These are phyloP conservation scores for Cotesia vestalis DNA, from an alignment of 1,140 invertebrate genomes.

Conservation along the genomic window DNA sequence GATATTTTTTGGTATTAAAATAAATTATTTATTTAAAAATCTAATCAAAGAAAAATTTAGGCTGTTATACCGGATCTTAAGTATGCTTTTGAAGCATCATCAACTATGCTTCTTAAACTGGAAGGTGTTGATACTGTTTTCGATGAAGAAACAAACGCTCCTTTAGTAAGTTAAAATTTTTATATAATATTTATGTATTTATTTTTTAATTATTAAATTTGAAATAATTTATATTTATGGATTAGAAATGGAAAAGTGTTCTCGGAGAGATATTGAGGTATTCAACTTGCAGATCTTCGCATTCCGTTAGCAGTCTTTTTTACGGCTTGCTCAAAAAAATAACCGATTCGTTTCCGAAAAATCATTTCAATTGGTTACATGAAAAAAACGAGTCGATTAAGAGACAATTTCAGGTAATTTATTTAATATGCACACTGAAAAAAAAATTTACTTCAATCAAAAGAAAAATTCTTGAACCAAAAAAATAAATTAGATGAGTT, in stretches of 20 bases:
- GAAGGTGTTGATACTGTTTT: constrained; percentile 70
- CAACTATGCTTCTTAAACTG: constrained; percentile 68
- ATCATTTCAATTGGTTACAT: constrained; percentile 63
- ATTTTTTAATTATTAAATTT: background rate
- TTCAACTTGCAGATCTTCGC: constrained; percentile 68
- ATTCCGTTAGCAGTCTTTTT: constrained; percentile 66
- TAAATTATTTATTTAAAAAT: background rate
- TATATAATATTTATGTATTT: constrained; percentile 16
- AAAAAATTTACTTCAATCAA: background rate
- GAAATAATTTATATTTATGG: constrained; percentile 5
- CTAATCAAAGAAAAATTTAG: constrained; percentile 46
- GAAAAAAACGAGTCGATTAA: constrained; percentile 68
- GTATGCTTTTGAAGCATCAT: constrained; percentile 70
- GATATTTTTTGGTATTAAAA: background rate
- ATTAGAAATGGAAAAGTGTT: constrained; percentile 66
- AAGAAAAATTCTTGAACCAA: background rate
- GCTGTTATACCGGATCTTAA: constrained; percentile 70
- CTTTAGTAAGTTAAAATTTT: constrained; percentile 29
- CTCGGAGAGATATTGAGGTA: constrained; percentile 67
- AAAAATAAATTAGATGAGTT: background rate
- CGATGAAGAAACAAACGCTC: constrained; percentile 60
- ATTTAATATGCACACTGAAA: background rate
- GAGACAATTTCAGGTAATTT: constrained; percentile 68
- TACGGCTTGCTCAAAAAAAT: constrained; percentile 69
- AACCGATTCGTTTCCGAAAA: constrained; percentile 64